Evolutionary conservation across 2,888 invertebrate species (phyloP).

Genomic region (Synergus japonicus): DNA sequence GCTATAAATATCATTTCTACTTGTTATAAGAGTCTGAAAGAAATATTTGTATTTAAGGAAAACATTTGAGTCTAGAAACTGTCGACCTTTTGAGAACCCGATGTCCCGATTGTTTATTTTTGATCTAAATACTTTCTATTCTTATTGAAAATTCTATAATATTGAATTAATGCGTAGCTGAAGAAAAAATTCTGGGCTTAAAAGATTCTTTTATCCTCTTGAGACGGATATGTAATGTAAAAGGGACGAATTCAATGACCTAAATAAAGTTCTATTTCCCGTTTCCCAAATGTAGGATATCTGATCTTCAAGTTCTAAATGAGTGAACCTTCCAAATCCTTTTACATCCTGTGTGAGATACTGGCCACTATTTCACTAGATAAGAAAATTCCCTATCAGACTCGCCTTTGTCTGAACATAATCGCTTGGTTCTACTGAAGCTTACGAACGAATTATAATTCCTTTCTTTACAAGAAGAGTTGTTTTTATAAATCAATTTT

Average conservation of each 20-base stretch:
- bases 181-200: not conserved
- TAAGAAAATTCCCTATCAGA: not conserved
- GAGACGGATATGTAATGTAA: not conserved
- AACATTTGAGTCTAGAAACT: no score
- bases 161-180: not conserved
- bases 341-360: slow-evolving; percentile 2
- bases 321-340: not conserved
- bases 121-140: not conserved
- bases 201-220: not conserved
- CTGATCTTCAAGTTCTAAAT: not conserved
- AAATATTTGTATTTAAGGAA: no score
- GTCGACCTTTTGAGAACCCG: not conserved
- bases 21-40: no score
- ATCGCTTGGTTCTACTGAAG: not conserved
- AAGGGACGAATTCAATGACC: not conserved
- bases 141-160: not conserved
- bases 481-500: not conserved
- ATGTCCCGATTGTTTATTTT: not conserved
- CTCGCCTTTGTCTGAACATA: not conserved
- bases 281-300: not conserved
- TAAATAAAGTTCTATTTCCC: not conserved
- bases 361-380: not conserved
- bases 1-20: not conserved
- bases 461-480: not conserved
- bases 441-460: not conserved